Conservation (phyloP, 2,888 invertebrate species). For the Arge pagana region DNA sequence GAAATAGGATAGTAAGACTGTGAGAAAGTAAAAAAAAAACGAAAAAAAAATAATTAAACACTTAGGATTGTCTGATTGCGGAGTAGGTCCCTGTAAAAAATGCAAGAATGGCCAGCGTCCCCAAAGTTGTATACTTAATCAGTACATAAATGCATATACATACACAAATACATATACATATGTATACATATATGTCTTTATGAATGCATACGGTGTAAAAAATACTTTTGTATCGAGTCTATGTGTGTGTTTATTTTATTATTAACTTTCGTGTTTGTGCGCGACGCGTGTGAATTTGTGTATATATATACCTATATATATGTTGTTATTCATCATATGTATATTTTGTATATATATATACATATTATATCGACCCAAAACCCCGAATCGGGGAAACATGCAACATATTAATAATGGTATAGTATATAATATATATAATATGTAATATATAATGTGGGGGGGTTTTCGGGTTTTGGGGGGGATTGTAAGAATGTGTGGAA, state of each 20-base stretch:
- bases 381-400: constrained; percentile 54
- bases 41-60: constrained; percentile 51
- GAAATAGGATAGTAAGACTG: constrained; percentile 32
- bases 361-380: constrained; percentile 42
- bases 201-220: constrained; percentile 44
- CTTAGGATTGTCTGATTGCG: constrained; percentile 59
- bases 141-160: constrained; percentile 34
- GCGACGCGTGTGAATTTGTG: constrained; percentile 1
- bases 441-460: constrained; percentile 59
- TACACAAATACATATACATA: constrained; percentile 29
- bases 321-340: constrained; percentile 18
- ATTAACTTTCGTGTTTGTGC: no score
- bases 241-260: constrained; percentile 18
- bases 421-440: constrained; percentile 30
- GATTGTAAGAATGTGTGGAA: constrained; percentile 55
- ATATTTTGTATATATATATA: constrained; percentile 32
- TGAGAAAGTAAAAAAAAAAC: constrained; percentile 33
- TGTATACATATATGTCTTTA: constrained; percentile 26
- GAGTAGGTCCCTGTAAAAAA: constrained; percentile 59
- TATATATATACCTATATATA: constrained; percentile 2
- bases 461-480: constrained; percentile 45
- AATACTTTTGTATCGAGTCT: constrained; percentile 37
- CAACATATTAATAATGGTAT: constrained; percentile 50
- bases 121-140: constrained; percentile 56
- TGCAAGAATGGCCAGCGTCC: constrained; percentile 59